Conservation (phyloP, 2,888 invertebrate species). For the Cristatella mucedo region DNA sequence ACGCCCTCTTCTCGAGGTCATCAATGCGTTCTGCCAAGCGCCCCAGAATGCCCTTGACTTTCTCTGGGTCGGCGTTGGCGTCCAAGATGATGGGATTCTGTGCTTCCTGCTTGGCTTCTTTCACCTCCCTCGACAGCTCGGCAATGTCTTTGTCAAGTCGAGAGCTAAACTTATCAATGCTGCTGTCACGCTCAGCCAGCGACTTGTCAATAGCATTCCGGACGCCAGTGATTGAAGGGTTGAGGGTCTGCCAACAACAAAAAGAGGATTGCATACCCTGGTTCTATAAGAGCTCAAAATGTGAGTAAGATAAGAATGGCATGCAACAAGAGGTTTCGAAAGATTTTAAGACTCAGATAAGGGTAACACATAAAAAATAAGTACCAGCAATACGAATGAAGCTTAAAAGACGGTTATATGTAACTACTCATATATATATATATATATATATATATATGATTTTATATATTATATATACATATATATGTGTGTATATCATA, state of each 20-base stretch:
- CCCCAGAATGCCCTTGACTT: constrained; percentile 50
- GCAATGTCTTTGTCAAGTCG: constrained; percentile 63
- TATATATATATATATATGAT: not conserved
- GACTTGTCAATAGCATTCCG: constrained; percentile 55
- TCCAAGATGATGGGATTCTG: constrained; percentile 60
- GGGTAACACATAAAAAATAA: too few species aligned
- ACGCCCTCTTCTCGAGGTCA: constrained; percentile 51
- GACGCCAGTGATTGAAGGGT: constrained; percentile 39
- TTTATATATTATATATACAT: too few species aligned
- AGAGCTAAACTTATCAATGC: constrained; percentile 54
- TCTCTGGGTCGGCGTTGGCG: constrained; percentile 51
- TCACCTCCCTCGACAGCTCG: constrained; percentile 54
- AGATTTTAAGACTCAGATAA: too few species aligned
- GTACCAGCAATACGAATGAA: too few species aligned
- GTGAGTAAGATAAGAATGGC: too few species aligned
- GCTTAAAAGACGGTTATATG: not conserved
- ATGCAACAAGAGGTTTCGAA: too few species aligned
- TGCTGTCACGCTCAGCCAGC: constrained; percentile 51
- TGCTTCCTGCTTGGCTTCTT: constrained; percentile 55
- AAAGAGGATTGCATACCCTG: too few species aligned
- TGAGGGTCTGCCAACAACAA: constrained; percentile 24
- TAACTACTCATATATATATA: not conserved
- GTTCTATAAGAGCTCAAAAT: too few species aligned
- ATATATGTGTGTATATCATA: too few species aligned
- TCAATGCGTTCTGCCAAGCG: constrained; percentile 49